Evolutionary conservation across 2,797 vertebrate genomes (phyloP).

Genomic region (Lepilemur septentrionalis): DNA sequence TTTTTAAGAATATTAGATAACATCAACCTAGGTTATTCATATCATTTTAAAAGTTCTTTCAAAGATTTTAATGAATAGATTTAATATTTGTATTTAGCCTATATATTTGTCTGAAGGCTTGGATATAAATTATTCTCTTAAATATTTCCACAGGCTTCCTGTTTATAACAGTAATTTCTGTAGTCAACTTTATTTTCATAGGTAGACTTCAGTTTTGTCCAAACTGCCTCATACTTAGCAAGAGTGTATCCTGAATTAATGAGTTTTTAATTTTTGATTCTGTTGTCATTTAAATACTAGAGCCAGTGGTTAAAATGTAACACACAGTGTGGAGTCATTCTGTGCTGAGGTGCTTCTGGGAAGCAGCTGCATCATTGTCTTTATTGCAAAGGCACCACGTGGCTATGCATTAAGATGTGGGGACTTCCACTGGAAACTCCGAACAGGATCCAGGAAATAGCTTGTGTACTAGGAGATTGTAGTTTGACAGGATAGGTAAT

Average conservation of each 20-base stretch:
- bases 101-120: not conserved
- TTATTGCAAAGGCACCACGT: not conserved
- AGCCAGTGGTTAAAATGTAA: not conserved
- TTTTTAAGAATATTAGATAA: slow-evolving; percentile 28
- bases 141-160: not conserved
- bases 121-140: slow-evolving; percentile 22
- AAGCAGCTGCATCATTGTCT: not conserved
- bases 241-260: slow-evolving; percentile 38
- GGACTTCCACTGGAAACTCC: not conserved
- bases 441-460: not conserved
- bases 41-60: not conserved
- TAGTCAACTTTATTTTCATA: slow-evolving; percentile 1
- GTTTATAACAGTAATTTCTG: slow-evolving; percentile 30
- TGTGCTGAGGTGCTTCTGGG: not conserved
- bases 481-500: not conserved
- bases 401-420: not conserved
- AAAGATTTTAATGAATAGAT: not conserved
- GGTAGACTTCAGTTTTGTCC: not conserved
- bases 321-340: not conserved
- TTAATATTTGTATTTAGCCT: not conserved
- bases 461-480: not conserved
- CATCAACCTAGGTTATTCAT: not conserved
- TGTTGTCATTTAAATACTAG: slow-evolving; percentile 8
- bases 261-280: slow-evolving; percentile 7
- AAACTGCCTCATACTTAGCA: not conserved